These are phyloP conservation scores for human (Homo sapiens) DNA, from an alignment of 2,113 vertebrate species.

Conservation along the genomic window DNA sequence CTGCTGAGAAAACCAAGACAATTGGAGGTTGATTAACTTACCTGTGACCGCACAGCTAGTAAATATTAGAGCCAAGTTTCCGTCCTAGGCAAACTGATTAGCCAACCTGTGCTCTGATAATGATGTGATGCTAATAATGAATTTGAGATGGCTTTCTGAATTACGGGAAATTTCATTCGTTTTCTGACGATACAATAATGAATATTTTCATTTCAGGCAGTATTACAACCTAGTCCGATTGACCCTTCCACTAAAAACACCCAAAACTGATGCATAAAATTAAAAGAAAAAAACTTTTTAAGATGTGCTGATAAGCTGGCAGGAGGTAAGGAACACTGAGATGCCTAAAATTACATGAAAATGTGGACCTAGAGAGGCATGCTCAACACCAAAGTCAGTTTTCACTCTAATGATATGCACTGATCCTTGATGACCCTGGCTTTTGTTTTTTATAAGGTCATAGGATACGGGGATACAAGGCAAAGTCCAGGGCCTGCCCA, in stretches of 20 bases:
- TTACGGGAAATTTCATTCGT: background rate
- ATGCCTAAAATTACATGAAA: background rate
- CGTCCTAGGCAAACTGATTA: background rate
- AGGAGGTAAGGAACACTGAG: background rate
- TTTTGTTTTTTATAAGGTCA: background rate
- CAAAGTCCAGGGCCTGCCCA: background rate
- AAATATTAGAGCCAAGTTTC: background rate
- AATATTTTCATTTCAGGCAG: background rate
- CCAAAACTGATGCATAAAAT: background rate
- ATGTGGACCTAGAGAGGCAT: background rate
- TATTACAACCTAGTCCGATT: background rate
- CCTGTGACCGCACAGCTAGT: background rate
- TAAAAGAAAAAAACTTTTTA: background rate
- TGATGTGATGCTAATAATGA: background rate
- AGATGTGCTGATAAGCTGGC: background rate
- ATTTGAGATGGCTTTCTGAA: background rate
- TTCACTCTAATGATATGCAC: background rate
- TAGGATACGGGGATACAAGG: background rate
- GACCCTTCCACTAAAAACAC: background rate
- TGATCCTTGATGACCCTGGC: background rate
- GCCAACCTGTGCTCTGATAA: background rate
- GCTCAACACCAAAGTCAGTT: background rate
- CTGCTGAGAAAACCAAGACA: background rate
- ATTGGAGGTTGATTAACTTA: background rate
- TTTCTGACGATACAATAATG: background rate